Evolutionary conservation across 2,888 invertebrate species (phyloP), one percentile per base, ranked within the genome.

Genomic region (Aleiodes testaceus): DNA sequence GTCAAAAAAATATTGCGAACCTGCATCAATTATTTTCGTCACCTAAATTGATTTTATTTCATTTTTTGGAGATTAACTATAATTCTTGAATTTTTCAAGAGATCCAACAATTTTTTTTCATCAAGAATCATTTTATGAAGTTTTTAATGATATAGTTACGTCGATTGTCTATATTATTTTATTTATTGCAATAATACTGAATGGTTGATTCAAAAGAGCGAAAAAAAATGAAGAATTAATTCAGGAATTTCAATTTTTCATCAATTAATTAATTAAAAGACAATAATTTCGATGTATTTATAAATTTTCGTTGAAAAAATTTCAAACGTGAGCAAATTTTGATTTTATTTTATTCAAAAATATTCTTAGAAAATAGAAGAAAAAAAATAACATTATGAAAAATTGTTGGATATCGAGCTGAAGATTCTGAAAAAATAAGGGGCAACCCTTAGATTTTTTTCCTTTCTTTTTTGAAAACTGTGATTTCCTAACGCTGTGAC

Each of bases 1-100:
- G 49, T 75, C 74, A 74, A 76, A 70, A 66, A 78, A 76, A 74
- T 72, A 77, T 74, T 72, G 70, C 74, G 61, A 73, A 72, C 72
- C 74, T 70, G 72, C 74, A 74, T 67, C 70, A 67, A 72, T 67
- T 68, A 72, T 70, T 73, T 77, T 70, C 75, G 75, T 77, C 74
- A 76, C 77, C 71, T 75, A 47, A 53, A 47, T 67, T 64, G 22
- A 7, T 72, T 67, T 44, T 65, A n/a, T 16, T 65, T 36, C 50
- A 61, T 53, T 22, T 16, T 26, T 47, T 36, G 45, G 44, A 63
- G 30, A 49, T 18, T 36, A 66, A 64, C 26, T 49, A 64, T 67
- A 20, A 64, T 66, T 73, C 64, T 55, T 52, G 49, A 59, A 59
- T 68, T 64, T 26, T 45, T 59, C 65, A 65, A 66, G 66, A 69